Base-by-base conservation (phyloP, 2,888 invertebrate species). In the Sisyra terminalis region DNA sequence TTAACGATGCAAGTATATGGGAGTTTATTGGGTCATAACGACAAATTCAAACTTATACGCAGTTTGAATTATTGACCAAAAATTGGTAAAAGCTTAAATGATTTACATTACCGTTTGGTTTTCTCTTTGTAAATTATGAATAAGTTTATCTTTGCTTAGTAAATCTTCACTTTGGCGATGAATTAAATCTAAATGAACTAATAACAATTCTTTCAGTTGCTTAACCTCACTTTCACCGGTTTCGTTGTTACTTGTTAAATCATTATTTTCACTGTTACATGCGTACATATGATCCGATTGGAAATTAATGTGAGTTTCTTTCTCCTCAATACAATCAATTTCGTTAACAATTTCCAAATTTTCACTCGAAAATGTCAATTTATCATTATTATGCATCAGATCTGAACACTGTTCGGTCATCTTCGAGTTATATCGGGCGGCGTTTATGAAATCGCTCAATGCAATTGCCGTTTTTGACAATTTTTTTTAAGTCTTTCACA, bases 131-230 rank as follows among this genome's bases (percentile, higher is more conserved):
- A 87, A 64, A 43, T 74, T 69, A 45, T 75, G 73, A 48, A 85
- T 71, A 42, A 78, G 67, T 57, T 81, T 84, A 52, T 90, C 88
- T 61, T 82, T 85, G 51, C 77, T 77, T 50, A 75, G 70, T 48
- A 90, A 71, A 53, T 81, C 75, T 55, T 89, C 87, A 54, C 85
- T 85, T 63, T 90, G 89, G 62, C 88, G 86, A 59, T 89, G 88
- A 57, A 90, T 86, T 47, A 90, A 66, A 61, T 90, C 88, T 53
- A 90, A 67, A 59, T 92, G 88, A 50, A 83, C 70, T 45, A 87
- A 65, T 48, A 89, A 65, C 56, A 90, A 73, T 49, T 84, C 81
- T 63, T 87, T 86, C 41, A 80, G 66, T 53, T 73, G 74, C 57
- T 70, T 75, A 59, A 79, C 77, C 64, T 80, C 78, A 54, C 63